These are phyloP conservation scores for Marmota flaviventris DNA, from an alignment of 2,113 vertebrate species.

Conservation along the genomic window DNA sequence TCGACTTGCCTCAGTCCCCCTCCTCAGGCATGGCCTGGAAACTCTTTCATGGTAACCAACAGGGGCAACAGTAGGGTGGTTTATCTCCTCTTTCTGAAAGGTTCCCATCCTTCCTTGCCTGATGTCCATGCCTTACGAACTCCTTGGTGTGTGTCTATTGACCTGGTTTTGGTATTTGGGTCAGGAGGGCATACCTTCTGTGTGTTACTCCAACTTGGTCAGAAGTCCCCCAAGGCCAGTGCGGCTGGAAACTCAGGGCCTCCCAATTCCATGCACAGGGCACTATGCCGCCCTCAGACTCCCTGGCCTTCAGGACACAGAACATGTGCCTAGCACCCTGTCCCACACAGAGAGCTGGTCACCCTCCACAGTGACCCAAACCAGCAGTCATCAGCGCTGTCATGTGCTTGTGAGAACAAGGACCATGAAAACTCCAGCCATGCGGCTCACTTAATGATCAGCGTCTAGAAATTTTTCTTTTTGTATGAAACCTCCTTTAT, in stretches of 20 bases:
- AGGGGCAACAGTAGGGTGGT: background rate
- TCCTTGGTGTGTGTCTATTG: background rate
- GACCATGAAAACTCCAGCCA: background rate
- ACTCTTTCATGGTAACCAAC: background rate
- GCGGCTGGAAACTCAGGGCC: background rate
- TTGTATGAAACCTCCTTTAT: slow-evolving; percentile 2
- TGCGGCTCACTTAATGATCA: background rate
- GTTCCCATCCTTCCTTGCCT: background rate
- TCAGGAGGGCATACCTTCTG: background rate
- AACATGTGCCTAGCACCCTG: background rate
- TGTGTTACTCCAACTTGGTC: background rate
- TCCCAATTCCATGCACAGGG: background rate
- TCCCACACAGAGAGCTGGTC: background rate
- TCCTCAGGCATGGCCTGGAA: background rate
- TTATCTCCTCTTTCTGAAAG: background rate
- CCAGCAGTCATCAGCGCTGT: background rate
- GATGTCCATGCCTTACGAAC: background rate
- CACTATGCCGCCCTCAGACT: background rate
- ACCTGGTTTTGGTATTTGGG: background rate
- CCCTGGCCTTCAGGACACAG: background rate
- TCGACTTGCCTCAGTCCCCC: background rate
- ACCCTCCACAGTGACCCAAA: background rate
- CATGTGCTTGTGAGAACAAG: background rate
- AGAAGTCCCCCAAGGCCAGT: background rate
- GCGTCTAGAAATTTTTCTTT: background rate